Conservation (phyloP, 2,888 invertebrate species). For the Stegana nigrithorax region DNA sequence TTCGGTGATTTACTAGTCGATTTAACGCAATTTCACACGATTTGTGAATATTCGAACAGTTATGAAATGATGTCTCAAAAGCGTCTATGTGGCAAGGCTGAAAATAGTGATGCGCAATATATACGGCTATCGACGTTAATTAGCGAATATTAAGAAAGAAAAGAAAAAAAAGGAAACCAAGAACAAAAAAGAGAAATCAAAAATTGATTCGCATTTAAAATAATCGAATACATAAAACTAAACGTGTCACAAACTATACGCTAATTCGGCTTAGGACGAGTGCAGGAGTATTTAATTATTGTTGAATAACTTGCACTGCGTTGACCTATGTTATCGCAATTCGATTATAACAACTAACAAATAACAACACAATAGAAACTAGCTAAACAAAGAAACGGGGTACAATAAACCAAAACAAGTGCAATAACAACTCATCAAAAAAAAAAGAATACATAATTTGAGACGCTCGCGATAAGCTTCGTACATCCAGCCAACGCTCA, state of each 20-base stretch:
- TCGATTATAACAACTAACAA: neutral
- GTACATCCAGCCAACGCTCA: neutral
- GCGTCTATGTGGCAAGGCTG: no score
- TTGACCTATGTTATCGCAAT: conserved; percentile 12
- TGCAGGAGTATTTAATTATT: neutral
- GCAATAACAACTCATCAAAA: conserved; percentile 34
- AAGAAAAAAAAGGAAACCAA: neutral
- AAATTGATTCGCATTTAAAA: neutral
- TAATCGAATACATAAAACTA: neutral
- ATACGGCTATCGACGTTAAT: neutral
- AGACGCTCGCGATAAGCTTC: conserved; percentile 31
- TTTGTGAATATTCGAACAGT: no score
- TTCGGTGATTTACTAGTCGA: no score
- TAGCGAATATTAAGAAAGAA: neutral
- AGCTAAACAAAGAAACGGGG: conserved; percentile 33
- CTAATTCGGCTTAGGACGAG: no score
- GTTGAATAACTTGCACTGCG: neutral
- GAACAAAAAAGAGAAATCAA: conserved; percentile 7
- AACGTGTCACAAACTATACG: neutral
- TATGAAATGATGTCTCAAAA: no score
- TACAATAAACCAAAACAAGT: conserved; percentile 22
- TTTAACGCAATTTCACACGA: no score
- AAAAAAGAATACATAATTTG: conserved; percentile 19
- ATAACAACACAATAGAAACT: neutral
- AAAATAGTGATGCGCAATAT: neutral